Percentiles rank a stretch among this genome's conserved stretches.
These are phyloP conservation scores for Donacobius atricapilla DNA, from an alignment of 2,113 vertebrate species.

Conservation along the genomic window DNA sequence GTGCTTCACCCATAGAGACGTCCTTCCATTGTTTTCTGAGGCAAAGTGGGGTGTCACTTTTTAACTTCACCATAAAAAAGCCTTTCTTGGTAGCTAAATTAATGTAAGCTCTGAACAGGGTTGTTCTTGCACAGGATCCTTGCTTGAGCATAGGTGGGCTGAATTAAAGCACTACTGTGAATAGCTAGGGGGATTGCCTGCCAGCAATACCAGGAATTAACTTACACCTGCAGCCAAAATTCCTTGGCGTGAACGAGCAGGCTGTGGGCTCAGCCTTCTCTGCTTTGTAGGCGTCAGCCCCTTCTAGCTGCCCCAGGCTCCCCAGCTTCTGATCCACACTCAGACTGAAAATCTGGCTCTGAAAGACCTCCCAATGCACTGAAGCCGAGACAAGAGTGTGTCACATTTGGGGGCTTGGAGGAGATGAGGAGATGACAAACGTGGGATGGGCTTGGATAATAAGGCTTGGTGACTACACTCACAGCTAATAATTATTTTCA, in stretches of 20 bases:
- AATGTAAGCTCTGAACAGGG: background rate
- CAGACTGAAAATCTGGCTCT: background rate
- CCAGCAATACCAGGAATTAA: conserved; percentile 12
- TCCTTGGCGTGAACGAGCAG: background rate
- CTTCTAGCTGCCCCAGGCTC: background rate
- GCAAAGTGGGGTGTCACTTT: background rate
- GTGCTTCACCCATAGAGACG: background rate
- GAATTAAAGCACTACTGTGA: background rate
- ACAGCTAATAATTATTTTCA: conserved; percentile 23
- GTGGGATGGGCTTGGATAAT: background rate
- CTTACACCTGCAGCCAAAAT: background rate
- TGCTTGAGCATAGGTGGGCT: background rate
- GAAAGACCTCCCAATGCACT: background rate
- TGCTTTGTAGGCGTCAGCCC: background rate
- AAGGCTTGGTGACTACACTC: background rate
- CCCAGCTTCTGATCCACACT: background rate
- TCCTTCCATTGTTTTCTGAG: background rate
- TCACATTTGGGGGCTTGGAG: background rate
- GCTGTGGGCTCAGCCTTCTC: background rate
- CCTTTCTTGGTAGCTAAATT: background rate
- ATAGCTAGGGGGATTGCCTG: background rate
- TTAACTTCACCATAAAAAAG: background rate
- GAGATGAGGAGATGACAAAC: background rate
- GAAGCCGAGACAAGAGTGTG: background rate
- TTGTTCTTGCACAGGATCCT: background rate